A percentile compares a stretch with the other conserved stretches of the same genome.
Evolutionary conservation across 2,888 invertebrate species (phyloP).

Genomic region (Sussaba pulchella): DNA sequence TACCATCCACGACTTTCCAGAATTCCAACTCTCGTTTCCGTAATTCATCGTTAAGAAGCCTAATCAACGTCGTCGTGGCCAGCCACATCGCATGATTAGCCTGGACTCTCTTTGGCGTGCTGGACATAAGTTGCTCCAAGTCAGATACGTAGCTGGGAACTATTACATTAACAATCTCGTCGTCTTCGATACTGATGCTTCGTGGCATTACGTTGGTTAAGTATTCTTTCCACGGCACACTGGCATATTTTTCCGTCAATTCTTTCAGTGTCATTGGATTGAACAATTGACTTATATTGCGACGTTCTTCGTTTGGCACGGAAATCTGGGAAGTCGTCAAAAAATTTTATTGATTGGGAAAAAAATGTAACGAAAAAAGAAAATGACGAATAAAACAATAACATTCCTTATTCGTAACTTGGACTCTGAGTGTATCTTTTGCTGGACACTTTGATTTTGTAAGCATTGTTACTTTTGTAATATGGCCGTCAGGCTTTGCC

Average conservation of each 20-base stretch:
- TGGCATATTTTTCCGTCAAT: conserved; percentile 90
- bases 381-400: too few relatives aligned
- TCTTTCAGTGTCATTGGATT: conserved; percentile 95
- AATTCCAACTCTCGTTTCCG: conserved; percentile 92
- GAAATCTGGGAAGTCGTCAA: conserved; percentile 73
- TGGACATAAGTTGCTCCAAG: conserved; percentile 87
- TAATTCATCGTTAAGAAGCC: conserved; percentile 92
- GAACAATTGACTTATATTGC: conserved; percentile 96
- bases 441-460: too few relatives aligned
- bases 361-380: too few relatives aligned
- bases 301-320: conserved; percentile 92
- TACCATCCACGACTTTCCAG: conserved; percentile 92
- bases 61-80: conserved; percentile 92
- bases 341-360: too few relatives aligned
- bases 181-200: conserved; percentile 86
- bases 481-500: too few relatives aligned
- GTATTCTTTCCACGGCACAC: conserved; percentile 93
- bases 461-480: too few relatives aligned
- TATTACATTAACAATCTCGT: conserved; percentile 93
- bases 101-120: conserved; percentile 88
- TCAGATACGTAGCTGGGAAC: conserved; percentile 92
- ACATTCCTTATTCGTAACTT: too few relatives aligned
- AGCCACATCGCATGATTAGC: conserved; percentile 98
- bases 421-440: too few relatives aligned
- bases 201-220: conserved; percentile 92